Evolutionary conservation across 2,797 vertebrate genomes (phyloP).

Genomic region (Gymnoscopelus microlampas): DNA sequence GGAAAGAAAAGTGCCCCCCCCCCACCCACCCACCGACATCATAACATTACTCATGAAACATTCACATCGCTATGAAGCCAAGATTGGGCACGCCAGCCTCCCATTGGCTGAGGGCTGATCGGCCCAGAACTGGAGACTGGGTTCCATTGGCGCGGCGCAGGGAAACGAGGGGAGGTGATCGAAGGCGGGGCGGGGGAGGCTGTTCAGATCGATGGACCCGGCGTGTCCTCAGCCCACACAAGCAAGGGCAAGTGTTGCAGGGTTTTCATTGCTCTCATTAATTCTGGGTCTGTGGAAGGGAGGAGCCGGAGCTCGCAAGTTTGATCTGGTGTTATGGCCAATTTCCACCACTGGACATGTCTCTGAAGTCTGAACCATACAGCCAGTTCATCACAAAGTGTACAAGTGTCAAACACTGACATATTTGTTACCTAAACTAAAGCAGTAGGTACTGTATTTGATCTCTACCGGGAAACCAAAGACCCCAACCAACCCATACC

Average conservation of each 20-base stretch:
- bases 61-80: constrained; percentile 74
- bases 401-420: too few relatives aligned
- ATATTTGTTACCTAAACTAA: too few relatives aligned
- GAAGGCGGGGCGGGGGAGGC: constrained; percentile 27
- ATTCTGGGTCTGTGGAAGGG: neutral
- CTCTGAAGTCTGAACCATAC: too few relatives aligned
- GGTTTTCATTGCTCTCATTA: constrained; percentile 17
- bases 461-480: too few relatives aligned
- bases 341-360: too few relatives aligned
- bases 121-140: constrained; percentile 79
- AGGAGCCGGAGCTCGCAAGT: too few relatives aligned
- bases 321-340: too few relatives aligned
- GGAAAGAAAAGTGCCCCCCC: constrained; percentile 59
- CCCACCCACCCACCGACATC: constrained; percentile 56
- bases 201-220: constrained; percentile 57
- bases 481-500: too few relatives aligned
- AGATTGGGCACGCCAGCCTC: constrained; percentile 60
- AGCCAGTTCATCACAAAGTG: too few relatives aligned
- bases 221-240: constrained; percentile 54
- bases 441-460: too few relatives aligned
- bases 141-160: constrained; percentile 71
- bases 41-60: constrained; percentile 82
- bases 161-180: constrained; percentile 36
- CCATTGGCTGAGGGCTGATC: constrained; percentile 77
- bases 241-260: constrained; percentile 52